Evolutionary conservation across 2,888 invertebrate species (phyloP).

Genomic region (Orthonevra nobilis): DNA sequence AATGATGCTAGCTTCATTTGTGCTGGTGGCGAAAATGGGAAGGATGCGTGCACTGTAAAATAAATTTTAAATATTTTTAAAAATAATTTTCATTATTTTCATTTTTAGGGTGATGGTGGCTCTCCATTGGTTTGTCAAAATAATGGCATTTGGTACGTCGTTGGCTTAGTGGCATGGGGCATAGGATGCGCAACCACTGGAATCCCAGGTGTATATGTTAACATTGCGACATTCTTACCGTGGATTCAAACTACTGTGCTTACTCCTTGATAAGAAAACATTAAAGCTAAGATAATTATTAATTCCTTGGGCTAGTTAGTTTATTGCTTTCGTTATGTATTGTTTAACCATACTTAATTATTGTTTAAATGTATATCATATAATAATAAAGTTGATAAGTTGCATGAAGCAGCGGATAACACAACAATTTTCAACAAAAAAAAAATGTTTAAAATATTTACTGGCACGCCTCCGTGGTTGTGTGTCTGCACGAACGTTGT

Average conservation of each 20-base stretch:
- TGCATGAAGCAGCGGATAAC: no score
- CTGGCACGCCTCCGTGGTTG: no score
- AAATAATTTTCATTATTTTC: neutral
- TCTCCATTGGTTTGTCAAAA: constrained; percentile 78
- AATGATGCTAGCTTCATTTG: constrained; percentile 87
- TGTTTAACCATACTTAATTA: no score
- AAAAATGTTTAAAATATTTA: no score
- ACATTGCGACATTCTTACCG: constrained; percentile 84
- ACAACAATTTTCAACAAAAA: no score
- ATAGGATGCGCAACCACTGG: constrained; percentile 84
- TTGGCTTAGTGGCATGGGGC: constrained; percentile 82
- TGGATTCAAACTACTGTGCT: constrained; percentile 83
- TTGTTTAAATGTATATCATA: no score
- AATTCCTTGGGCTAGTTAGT: no score
- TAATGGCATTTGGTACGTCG: constrained; percentile 78
- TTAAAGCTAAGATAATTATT: no score
- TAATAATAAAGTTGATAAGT: no score
- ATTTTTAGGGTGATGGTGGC: constrained; percentile 81
- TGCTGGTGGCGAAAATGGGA: constrained; percentile 88
- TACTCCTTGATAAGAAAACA: constrained; percentile 41
- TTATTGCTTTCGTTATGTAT: no score
- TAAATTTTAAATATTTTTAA: neutral
- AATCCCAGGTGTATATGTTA: constrained; percentile 89
- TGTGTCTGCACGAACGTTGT: no score
- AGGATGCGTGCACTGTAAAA: constrained; percentile 89